A percentile compares a stretch with the other conserved stretches of the same genome.
Conservation (phyloP, 2,888 invertebrate genomes). For the Harpalus rubripes region DNA sequence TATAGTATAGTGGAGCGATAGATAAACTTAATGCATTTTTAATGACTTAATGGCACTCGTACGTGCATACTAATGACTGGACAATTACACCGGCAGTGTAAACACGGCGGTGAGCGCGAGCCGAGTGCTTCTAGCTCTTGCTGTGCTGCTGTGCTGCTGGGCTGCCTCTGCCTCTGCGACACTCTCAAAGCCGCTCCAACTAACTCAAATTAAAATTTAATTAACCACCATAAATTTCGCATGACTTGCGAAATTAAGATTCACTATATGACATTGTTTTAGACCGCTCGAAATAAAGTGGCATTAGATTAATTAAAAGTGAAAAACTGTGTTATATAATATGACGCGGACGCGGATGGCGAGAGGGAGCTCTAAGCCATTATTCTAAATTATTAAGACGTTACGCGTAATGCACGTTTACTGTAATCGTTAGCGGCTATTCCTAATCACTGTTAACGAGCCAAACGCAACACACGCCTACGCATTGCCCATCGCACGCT, state of each 20-base stretch:
- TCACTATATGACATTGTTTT: conserved; percentile 77
- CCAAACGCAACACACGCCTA: conserved; percentile 9
- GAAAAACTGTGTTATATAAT: conserved; percentile 76
- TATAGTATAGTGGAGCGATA: conserved; percentile 54
- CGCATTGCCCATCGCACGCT: conserved; percentile 72
- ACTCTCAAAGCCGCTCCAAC: conserved; percentile 71
- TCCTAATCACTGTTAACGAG: conserved; percentile 62
- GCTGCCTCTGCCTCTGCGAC: neutral
- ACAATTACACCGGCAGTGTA: conserved; percentile 69
- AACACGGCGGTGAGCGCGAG: conserved; percentile 67
- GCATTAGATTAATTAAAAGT: conserved; percentile 77
- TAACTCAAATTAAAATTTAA: conserved; percentile 77
- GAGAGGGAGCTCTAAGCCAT: conserved; percentile 69
- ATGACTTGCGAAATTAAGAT: conserved; percentile 76
- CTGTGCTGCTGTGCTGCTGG: too few species aligned
- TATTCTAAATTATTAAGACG: conserved; percentile 73
- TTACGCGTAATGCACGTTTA: conserved; percentile 74
- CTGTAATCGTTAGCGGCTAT: conserved; percentile 71
- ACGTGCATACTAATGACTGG: conserved; percentile 69
- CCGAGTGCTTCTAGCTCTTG: too few species aligned
- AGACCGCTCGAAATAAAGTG: conserved; percentile 76
- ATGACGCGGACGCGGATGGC: conserved; percentile 55
- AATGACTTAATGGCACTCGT: conserved; percentile 70
- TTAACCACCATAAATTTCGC: conserved; percentile 76
- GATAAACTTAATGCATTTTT: conserved; percentile 70